phyloP scores from a whole-genome alignment of 1,140 invertebrate species.

The Melanaphis sacchari region DNA sequence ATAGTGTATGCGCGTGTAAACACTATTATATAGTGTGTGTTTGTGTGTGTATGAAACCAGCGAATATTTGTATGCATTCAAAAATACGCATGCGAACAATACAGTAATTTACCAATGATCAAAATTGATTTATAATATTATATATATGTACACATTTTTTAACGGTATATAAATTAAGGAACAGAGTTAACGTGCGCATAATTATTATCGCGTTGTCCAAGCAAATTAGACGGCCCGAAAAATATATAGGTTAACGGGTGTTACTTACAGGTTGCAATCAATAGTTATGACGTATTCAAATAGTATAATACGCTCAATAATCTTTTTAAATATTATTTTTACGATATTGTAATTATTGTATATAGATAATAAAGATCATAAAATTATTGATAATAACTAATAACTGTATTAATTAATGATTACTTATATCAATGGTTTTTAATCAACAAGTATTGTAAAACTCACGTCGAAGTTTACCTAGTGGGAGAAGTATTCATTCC shows the following conservation, averaged over 20 bases:
- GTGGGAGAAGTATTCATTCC: background rate
- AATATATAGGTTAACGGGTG: constrained; percentile 11
- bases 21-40: no score
- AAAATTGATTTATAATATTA: background rate
- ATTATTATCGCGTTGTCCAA: constrained; percentile 26
- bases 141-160: background rate
- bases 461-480: background rate
- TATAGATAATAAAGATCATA: background rate
- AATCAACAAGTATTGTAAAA: background rate
- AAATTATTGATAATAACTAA: background rate
- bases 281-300: background rate
- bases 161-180: background rate
- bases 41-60: background rate
- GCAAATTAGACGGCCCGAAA: constrained; percentile 27
- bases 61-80: background rate
- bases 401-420: background rate
- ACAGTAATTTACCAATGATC: background rate
- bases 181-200: background rate
- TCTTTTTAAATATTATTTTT: background rate
- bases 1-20: no score
- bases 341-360: background rate
- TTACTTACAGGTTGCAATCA: constrained; percentile 3
- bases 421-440: background rate
- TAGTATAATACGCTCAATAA: background rate
- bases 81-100: background rate